Conservation (phyloP, 2,888 invertebrate genomes). For the Tuta absoluta region DNA sequence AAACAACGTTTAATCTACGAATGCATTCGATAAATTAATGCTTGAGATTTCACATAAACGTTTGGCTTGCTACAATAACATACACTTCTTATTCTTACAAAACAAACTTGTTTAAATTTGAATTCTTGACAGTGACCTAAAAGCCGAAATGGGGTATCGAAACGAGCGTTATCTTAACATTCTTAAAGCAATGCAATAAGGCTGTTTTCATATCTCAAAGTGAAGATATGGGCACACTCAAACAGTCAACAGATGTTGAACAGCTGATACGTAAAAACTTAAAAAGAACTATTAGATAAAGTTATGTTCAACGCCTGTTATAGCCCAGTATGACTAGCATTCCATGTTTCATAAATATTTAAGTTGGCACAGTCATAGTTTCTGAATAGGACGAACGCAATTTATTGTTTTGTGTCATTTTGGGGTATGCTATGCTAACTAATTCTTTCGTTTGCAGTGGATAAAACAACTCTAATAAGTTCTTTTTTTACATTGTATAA, state of each 20-base stretch:
- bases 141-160: constrained; percentile 10
- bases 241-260: neutral
- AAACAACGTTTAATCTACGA: neutral
- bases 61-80: neutral
- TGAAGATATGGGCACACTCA: constrained; percentile 12
- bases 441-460: too few species aligned
- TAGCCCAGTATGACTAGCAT: too few species aligned
- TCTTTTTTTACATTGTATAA: too few species aligned
- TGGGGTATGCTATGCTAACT: too few species aligned
- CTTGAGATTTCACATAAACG: neutral
- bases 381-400: too few species aligned
- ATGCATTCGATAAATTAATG: neutral
- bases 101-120: constrained; percentile 10
- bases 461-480: too few species aligned
- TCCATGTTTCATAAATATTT: too few species aligned
- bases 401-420: too few species aligned
- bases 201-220: neutral
- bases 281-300: neutral
- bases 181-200: constrained; percentile 13
- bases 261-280: neutral
- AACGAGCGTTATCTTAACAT: constrained; percentile 9
- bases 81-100: neutral
- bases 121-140: constrained; percentile 27
- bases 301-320: too few species aligned
- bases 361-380: too few species aligned